These are phyloP conservation scores for Greenwoodochromis staneri DNA, from an alignment of 2,113 vertebrate genomes.

Conservation along the genomic window DNA sequence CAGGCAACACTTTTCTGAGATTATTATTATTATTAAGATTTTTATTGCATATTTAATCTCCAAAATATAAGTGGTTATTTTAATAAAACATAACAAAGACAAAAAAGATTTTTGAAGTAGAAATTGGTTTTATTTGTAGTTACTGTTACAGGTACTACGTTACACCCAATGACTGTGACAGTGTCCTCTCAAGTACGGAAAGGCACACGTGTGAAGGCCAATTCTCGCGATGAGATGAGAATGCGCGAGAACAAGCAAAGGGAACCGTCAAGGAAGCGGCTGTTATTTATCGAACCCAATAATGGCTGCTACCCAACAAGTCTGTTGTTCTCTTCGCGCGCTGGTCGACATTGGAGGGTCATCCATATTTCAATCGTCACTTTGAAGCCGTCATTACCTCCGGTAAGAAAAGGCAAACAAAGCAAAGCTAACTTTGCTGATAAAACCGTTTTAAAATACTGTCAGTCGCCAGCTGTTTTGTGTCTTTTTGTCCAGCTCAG, in stretches of 20 bases:
- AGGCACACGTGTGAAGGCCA: not conserved
- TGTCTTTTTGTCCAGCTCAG: not conserved
- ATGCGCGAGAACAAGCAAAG: not conserved
- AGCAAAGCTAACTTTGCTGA: fast-evolving
- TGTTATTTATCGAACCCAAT: not conserved
- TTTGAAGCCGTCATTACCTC: not conserved
- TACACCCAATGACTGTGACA: not conserved
- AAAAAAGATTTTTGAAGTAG: fast-evolving
- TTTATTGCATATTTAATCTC: not conserved
- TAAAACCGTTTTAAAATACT: not conserved
- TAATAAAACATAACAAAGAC: not conserved
- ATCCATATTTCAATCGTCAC: not conserved
- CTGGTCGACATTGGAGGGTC: not conserved
- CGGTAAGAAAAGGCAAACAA: conserved; percentile 16
- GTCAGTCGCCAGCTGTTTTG: no score
- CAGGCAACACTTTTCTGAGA: fast-evolving
- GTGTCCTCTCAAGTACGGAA: not conserved
- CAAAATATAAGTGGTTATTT: not conserved
- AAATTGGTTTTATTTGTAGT: not conserved
- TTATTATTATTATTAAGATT: not conserved
- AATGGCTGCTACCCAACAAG: conserved; percentile 19
- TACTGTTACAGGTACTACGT: not conserved
- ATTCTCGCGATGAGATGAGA: conserved; percentile 34
- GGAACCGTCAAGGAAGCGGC: not conserved
- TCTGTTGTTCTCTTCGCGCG: not conserved